A percentile compares a stretch with the other conserved stretches of the same genome.
Evolutionary conservation across 2,113 vertebrate species (phyloP).

Genomic region (chimpanzee (Pan troglodytes)): DNA sequence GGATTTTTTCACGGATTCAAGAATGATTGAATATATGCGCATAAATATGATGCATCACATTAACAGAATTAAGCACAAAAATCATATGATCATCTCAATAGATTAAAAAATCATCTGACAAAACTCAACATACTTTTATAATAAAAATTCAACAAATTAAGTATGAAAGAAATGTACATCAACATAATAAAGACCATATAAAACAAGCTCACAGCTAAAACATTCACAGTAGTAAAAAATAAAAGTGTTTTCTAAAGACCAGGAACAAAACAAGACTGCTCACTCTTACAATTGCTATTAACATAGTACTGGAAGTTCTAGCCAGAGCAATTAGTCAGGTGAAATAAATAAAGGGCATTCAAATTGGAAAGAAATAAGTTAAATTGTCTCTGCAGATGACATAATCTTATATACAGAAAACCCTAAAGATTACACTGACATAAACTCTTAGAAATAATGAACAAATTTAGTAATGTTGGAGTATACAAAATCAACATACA

Average conservation of each 20-base stretch:
- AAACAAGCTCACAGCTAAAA: background rate
- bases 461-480: background rate
- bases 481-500: background rate
- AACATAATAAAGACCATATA: background rate
- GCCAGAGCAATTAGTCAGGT: background rate
- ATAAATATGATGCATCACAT: background rate
- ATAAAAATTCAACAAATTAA: background rate
- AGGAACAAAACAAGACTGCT: background rate
- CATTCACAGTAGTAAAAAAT: background rate
- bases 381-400: background rate
- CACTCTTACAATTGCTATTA: background rate
- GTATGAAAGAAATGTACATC: background rate
- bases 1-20: background rate
- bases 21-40: background rate
- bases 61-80: background rate
- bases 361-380: background rate
- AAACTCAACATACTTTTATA: background rate
- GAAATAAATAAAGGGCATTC: background rate
- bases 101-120: background rate
- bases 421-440: background rate
- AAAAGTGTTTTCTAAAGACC: background rate
- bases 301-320: background rate
- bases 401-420: background rate
- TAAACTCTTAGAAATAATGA: background rate
- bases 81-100: background rate